Conservation (phyloP, 1,140 invertebrate species). For the Solen grandis region DNA sequence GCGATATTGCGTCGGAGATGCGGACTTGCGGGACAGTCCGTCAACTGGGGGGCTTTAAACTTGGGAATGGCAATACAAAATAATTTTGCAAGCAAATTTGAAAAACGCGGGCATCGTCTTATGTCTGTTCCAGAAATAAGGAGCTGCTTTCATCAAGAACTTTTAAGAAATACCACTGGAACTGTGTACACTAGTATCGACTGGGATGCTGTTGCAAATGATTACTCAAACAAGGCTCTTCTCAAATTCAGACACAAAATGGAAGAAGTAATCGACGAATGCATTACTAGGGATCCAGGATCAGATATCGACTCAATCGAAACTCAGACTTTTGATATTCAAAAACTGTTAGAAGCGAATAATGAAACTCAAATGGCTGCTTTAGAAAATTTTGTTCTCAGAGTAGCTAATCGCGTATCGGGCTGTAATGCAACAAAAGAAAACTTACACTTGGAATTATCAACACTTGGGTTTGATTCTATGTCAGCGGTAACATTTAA, state of each 20-base stretch:
- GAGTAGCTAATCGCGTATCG: too few species aligned
- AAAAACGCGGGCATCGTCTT: slow-evolving; percentile 12
- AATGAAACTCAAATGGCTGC: slow-evolving; percentile 2
- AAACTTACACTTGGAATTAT: too few species aligned
- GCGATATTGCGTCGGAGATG: slow-evolving; percentile 16
- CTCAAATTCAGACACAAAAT: background rate
- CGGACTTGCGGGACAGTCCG: slow-evolving; percentile 39
- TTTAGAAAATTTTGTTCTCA: background rate
- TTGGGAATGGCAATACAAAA: slow-evolving; percentile 40
- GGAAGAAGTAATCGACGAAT: slow-evolving; percentile 7
- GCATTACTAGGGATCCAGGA: background rate
- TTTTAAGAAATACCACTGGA: slow-evolving; percentile 18
- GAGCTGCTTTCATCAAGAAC: slow-evolving; percentile 36
- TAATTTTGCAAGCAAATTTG: slow-evolving; percentile 24
- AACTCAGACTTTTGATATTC: background rate
- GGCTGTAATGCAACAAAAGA: too few species aligned
- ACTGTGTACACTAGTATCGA: background rate
- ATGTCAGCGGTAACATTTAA: too few species aligned
- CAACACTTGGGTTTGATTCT: too few species aligned
- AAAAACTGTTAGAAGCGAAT: background rate
- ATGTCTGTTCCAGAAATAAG: slow-evolving; percentile 17
- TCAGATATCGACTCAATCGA: slow-evolving; percentile 12
- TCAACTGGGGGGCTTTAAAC: slow-evolving; percentile 57
- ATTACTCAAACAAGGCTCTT: slow-evolving; percentile 2
- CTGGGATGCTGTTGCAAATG: background rate